phyloP scores from a whole-genome alignment of 2,888 invertebrate species.

The Thymelicus sylvestris region DNA sequence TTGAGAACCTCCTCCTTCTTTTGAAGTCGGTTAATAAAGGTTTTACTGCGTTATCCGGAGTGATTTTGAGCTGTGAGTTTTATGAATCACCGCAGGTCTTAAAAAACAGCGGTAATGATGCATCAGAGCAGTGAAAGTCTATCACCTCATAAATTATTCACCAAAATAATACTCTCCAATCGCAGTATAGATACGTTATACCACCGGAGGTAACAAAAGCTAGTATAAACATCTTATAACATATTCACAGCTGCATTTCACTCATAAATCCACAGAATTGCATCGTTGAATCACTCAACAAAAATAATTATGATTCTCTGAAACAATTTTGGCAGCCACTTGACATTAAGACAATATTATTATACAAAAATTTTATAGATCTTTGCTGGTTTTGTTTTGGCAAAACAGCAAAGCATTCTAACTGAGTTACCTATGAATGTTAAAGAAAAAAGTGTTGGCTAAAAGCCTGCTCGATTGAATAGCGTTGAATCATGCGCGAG shows the following conservation, averaged over 20 bases:
- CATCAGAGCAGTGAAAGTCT: too few species aligned
- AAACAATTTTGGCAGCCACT: conserved; percentile 56
- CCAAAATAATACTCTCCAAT: too few species aligned
- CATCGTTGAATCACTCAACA: conserved; percentile 40
- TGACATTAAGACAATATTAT: conserved; percentile 38
- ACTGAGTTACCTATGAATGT: conserved; percentile 3
- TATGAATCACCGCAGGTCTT: too few species aligned
- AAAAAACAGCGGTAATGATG: too few species aligned
- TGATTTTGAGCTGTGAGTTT: too few species aligned
- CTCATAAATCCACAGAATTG: conserved; percentile 25
- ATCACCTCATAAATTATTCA: too few species aligned
- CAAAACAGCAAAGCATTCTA: neutral
- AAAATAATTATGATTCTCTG: conserved; percentile 35
- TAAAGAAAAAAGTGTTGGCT: conserved; percentile 7
- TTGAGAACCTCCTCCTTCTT: too few species aligned
- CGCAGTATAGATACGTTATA: neutral
- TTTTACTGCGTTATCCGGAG: too few species aligned
- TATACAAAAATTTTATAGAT: neutral
- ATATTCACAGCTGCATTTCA: conserved; percentile 39
- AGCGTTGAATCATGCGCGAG: conserved; percentile 48
- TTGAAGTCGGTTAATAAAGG: too few species aligned
- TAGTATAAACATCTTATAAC: conserved; percentile 17
- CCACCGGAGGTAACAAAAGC: conserved; percentile 8
- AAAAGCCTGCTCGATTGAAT: conserved; percentile 13
- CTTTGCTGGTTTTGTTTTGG: neutral